These are phyloP conservation scores for Thymelicus sylvestris DNA, from an alignment of 2,888 invertebrate species.

Conservation along the genomic window DNA sequence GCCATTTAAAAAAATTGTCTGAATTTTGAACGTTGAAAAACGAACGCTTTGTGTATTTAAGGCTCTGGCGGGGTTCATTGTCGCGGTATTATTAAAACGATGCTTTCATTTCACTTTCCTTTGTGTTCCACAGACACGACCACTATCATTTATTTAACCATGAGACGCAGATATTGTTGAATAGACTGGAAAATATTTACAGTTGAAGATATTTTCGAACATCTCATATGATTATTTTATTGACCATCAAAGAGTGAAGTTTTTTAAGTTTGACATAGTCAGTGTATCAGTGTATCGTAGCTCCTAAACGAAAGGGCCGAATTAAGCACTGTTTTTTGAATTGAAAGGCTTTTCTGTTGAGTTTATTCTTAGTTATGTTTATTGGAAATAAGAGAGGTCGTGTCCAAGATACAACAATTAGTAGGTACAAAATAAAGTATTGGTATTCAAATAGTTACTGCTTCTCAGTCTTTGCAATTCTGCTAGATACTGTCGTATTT, in stretches of 20 bases:
- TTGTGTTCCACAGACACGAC: constrained; percentile 5
- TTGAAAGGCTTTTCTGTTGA: no score
- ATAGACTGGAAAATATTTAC: not conserved
- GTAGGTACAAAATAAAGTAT: no score
- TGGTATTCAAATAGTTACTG: no score
- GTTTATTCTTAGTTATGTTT: no score
- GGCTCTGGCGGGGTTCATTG: constrained; percentile 14
- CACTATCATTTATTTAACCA: constrained; percentile 4
- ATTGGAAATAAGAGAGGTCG: no score
- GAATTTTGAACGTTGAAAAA: constrained; percentile 4
- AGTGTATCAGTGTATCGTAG: no score
- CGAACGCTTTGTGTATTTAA: constrained; percentile 23
- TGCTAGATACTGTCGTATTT: no score
- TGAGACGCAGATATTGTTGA: not conserved
- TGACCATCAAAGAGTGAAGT: not conserved
- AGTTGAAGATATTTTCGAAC: not conserved
- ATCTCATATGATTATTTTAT: not conserved
- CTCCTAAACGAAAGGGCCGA: no score
- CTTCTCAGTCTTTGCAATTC: no score
- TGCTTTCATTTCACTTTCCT: constrained; percentile 19
- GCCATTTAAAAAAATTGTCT: constrained; percentile 11
- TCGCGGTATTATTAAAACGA: constrained; percentile 19
- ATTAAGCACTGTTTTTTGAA: no score
- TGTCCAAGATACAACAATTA: no score
- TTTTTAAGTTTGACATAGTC: no score